Evolutionary conservation across 30 jellyfish, hydroid and myxozoan genomes (phyloP).

Genomic region (Morbakka virulenta): DNA sequence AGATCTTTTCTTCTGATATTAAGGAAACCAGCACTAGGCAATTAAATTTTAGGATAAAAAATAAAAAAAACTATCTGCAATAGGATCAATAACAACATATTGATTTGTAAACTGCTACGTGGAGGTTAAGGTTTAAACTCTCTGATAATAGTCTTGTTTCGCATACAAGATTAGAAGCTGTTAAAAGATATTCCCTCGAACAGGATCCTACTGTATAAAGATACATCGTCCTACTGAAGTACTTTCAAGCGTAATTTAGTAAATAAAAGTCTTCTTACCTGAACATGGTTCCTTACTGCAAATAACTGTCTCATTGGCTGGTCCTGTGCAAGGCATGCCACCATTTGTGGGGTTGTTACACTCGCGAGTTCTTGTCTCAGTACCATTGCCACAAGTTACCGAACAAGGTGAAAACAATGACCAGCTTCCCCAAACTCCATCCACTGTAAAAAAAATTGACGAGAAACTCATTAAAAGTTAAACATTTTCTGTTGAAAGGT

Average conservation of each 20-base stretch:
- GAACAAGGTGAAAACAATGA: constrained; percentile 65
- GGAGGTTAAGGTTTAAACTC: no score
- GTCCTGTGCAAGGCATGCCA: constrained; percentile 79
- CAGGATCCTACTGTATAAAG: neutral
- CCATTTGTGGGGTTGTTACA: constrained; percentile 75
- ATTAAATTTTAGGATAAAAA: no score
- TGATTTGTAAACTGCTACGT: no score
- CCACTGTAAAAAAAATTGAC: constrained; percentile 23
- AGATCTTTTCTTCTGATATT: no score
- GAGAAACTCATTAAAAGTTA: neutral
- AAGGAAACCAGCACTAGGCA: no score
- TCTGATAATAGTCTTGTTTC: no score
- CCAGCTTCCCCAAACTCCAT: constrained; percentile 92
- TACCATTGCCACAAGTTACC: constrained; percentile 79
- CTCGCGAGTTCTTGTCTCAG: constrained; percentile 49
- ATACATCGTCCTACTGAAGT: neutral
- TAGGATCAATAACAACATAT: no score
- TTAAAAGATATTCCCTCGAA: neutral
- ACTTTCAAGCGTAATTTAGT: neutral
- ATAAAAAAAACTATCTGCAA: no score
- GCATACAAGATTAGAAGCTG: no score
- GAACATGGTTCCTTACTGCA: constrained; percentile 66
- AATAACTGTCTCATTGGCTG: constrained; percentile 24
- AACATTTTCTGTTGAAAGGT: neutral
- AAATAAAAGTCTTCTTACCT: constrained; percentile 36